phyloP scores from a whole-genome alignment of 2,888 invertebrate genomes.

The Trichogramma evanescens region DNA sequence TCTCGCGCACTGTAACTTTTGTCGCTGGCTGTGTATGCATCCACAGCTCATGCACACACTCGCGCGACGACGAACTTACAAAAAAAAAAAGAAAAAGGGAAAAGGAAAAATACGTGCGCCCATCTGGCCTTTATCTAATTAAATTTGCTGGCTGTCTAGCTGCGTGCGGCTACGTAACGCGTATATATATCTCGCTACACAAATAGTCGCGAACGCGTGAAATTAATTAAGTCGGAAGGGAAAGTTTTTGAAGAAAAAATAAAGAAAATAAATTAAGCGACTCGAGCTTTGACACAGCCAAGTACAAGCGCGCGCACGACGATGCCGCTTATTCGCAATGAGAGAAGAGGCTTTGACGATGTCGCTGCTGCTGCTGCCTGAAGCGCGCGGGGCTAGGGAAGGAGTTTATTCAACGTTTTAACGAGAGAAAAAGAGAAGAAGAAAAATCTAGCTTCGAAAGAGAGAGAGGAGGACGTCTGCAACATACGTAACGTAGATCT shows the following conservation, averaged over 20 bases:
- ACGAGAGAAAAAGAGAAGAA: background rate
- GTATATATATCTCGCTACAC: conserved; percentile 23
- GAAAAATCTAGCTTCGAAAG: background rate
- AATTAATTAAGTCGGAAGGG: conserved; percentile 12
- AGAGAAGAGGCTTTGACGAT: background rate
- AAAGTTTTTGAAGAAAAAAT: too few species aligned
- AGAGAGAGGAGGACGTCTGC: background rate
- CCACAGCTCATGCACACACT: too few species aligned
- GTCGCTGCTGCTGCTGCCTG: conserved; percentile 1
- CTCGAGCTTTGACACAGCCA: background rate
- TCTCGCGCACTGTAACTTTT: too few species aligned
- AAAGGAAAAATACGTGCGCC: background rate
- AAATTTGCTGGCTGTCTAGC: background rate
- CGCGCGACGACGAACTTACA: background rate
- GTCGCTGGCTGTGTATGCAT: too few species aligned
- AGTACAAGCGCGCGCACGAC: background rate
- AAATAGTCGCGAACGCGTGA: conserved; percentile 7
- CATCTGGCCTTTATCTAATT: conserved; percentile 7
- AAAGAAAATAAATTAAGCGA: background rate
- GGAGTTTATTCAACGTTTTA: conserved; percentile 8
- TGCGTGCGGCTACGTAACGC: background rate
- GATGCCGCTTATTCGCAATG: background rate
- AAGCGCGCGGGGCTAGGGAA: background rate
- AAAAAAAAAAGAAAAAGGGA: background rate
- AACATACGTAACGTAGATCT: background rate